phyloP scores from a whole-genome alignment of 2,113 vertebrate genomes.

The Empidonax traillii region DNA sequence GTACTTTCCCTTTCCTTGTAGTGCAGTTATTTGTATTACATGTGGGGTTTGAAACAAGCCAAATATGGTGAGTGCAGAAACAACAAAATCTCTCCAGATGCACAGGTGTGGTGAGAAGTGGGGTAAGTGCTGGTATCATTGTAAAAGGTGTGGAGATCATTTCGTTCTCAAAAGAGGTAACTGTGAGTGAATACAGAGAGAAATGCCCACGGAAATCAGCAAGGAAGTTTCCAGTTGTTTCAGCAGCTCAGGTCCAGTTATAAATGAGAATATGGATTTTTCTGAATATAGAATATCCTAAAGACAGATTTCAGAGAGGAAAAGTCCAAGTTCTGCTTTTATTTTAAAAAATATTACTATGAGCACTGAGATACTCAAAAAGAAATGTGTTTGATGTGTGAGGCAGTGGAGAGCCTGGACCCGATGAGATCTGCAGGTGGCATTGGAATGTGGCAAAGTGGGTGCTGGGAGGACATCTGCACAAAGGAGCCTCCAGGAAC shows the following conservation, averaged over 20 bases:
- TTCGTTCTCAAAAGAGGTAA: background rate
- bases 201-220: background rate
- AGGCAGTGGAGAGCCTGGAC: background rate
- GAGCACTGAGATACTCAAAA: background rate
- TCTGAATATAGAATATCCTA: background rate
- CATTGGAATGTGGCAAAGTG: background rate
- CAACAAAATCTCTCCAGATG: background rate
- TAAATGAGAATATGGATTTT: background rate
- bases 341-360: background rate
- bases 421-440: fast-evolving
- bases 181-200: background rate
- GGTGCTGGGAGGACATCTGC: background rate
- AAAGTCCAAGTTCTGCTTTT: background rate
- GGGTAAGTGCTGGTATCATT: background rate
- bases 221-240: background rate
- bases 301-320: background rate
- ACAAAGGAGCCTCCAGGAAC: background rate
- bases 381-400: background rate
- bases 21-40: background rate
- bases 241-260: background rate
- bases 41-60: background rate
- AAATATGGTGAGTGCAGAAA: background rate
- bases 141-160: background rate
- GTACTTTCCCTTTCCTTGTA: background rate
- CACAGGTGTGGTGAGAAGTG: background rate